Percentiles rank a stretch among this genome's conserved stretches.
Evolutionary conservation across 2,888 invertebrate genomes (phyloP).

Genomic region (Ecdyonurus torrentis): DNA sequence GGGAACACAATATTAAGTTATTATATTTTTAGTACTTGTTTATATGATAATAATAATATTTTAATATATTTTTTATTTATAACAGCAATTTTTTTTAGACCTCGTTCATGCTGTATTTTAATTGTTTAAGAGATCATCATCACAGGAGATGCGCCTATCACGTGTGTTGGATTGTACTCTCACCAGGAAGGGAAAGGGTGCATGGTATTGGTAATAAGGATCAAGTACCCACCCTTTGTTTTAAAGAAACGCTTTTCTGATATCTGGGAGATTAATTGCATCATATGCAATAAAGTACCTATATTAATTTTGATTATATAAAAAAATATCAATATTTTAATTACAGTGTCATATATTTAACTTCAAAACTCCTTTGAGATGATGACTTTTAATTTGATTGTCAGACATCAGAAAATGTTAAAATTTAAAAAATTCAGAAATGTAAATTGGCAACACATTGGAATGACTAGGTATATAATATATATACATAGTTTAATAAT

Average conservation of each 20-base stretch:
- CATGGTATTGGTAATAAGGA: not conserved
- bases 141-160: slow-evolving; percentile 3
- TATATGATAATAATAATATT: not conserved
- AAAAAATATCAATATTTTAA: too few species aligned
- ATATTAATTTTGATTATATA: too few species aligned
- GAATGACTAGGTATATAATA: too few species aligned
- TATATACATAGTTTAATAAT: too few species aligned
- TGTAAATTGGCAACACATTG: too few species aligned
- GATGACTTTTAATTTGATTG: too few species aligned
- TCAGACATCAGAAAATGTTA: not conserved
- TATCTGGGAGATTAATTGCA: too few species aligned
- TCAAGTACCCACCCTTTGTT: not conserved
- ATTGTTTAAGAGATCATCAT: slow-evolving; percentile 1
- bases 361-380: too few species aligned
- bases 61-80: not conserved
- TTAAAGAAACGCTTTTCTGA: not conserved
- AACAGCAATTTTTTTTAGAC: not conserved
- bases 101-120: not conserved
- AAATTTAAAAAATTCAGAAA: too few species aligned
- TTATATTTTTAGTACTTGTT: not conserved
- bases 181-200: not conserved
- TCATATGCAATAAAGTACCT: too few species aligned
- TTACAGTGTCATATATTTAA: too few species aligned
- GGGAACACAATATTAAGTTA: not conserved
- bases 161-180: slow-evolving; percentile 1